Evolutionary conservation across 1,140 invertebrate genomes (phyloP), one percentile per base, ranked within the genome.

Genomic region (Euwallacea similis): DNA sequence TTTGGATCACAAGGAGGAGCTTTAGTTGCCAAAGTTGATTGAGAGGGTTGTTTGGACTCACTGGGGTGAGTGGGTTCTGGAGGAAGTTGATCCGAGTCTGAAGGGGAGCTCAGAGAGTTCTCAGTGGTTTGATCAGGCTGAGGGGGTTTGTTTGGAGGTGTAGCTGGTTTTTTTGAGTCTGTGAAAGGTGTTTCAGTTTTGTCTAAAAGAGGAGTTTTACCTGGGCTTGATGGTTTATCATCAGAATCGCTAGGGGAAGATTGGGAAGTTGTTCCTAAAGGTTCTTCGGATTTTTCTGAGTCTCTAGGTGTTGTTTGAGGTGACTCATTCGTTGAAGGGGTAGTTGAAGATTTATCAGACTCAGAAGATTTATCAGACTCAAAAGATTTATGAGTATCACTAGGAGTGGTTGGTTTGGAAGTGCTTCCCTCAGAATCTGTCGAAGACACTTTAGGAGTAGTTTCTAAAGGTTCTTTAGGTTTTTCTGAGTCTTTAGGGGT

Each of bases 391-490:
- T 60, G 16, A 41, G 21, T 4, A 41, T 42, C 58, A 10, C 10
- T 8, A 9, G 58, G 58, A 15, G 58, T 2, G 16, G 1, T 41
- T 4, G 16, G 7, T 42, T 60, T 60, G 2, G 43, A 6, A 7
- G 62, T 65, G 7, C 9, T 50, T 50, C 7, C 42, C 11, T 65
- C 13, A 8, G 43, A 33, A 50, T 65, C 50, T 33, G 47, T 41
- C 13, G 13, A n/a, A 16, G n/a, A 7, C n/a, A 54, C 2, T 61
- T 69, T 69, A 4, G 15, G 66, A 4, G 66, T 69, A 50, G 16
- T 56, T 56, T 71, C 61, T 64, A 8, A 11, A 62, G 68, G 43
- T 53, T 69, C 58, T 8, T n/a, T 62, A 13, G 67, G 55, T 42
- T 54, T 62, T 42, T 50, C 47, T n/a, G 68, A 62, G 42, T 62